These are phyloP conservation scores for Mirounga angustirostris DNA, from an alignment of 2,113 vertebrate genomes.

Conservation along the genomic window DNA sequence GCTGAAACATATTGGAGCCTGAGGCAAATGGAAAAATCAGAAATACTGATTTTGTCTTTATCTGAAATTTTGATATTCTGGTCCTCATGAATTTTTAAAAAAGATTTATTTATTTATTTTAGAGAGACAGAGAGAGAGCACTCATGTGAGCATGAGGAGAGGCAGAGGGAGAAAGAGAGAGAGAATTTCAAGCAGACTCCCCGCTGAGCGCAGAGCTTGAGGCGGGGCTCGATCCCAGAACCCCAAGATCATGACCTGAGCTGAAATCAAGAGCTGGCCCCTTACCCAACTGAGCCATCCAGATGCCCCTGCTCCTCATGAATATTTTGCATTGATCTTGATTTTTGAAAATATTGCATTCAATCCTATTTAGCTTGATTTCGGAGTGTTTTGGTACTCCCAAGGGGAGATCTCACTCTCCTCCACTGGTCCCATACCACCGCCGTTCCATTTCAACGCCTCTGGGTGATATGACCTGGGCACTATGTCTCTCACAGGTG, in stretches of 20 bases:
- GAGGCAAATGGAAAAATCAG: background rate
- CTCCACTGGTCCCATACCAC: rapidly evolving
- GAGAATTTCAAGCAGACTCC: too few species aligned
- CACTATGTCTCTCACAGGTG: background rate
- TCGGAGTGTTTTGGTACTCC: background rate
- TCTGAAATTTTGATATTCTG: background rate
- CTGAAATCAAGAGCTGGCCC: too few species aligned
- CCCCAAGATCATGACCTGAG: too few species aligned
- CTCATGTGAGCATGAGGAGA: too few species aligned
- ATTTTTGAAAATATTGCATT: background rate
- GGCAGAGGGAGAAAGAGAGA: too few species aligned
- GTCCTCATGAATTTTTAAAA: background rate
- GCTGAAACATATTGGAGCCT: background rate
- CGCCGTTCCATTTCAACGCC: background rate
- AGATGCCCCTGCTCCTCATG: background rate
- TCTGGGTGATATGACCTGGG: background rate
- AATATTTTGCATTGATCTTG: slow-evolving; percentile 3
- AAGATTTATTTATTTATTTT: too few species aligned
- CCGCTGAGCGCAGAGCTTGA: too few species aligned
- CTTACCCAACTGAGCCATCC: too few species aligned
- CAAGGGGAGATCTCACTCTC: rapidly evolving
- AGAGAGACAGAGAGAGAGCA: too few species aligned
- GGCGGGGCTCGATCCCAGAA: too few species aligned
- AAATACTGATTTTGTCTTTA: background rate
- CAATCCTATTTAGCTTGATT: background rate